Evolutionary conservation across 2,888 invertebrate genomes (phyloP), one percentile per base, ranked within the genome.

Genomic region (Apoda limacodes): DNA sequence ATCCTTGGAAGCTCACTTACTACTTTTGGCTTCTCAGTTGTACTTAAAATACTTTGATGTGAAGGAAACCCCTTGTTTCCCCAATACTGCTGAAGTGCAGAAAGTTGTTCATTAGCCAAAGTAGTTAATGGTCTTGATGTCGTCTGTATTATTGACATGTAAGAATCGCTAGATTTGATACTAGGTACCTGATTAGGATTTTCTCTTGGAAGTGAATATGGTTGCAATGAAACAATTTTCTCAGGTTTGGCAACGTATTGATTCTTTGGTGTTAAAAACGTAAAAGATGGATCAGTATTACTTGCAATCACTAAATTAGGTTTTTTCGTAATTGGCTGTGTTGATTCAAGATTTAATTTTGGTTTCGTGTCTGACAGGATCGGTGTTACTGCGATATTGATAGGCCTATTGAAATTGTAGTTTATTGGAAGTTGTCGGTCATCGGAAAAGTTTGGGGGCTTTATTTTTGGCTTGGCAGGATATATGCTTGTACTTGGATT

Each of bases 391-490:
- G 43, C 53, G 22, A 43, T 54, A 29, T 49, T 54, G 27, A 53
- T 46, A 13, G 63, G 59, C 29, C 52, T 57, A 30, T 49, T 64
- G 43, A 80, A 80, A 46, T 60, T 78, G 38, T 70, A 69, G 30
- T 49, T 72, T 22, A 78, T 55, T n/a, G 80, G 75, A 38, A 78
- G 48, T 38, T 70, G 66, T 15, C 75, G 64, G 34, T 80, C 76
- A 35, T 80, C 80, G 32, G 70, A 68, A 37, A 78, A 80, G 45
- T 80, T 76, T 25, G 80, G 78, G 13, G 74, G 74, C 32, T 67
- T 66, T 2, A 76, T 42, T 37, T 66, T 76, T 15, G 69, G 66
- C 39, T 52, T 54, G 13, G 52, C 48, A n/a, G n/a, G n/a, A n/a
- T n/a, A n/a, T n/a, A n/a, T n/a, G n/a, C n/a, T n/a, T n/a, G n/a